phyloP scores from a whole-genome alignment of 2,888 invertebrate genomes.

The Dione vanillae region DNA sequence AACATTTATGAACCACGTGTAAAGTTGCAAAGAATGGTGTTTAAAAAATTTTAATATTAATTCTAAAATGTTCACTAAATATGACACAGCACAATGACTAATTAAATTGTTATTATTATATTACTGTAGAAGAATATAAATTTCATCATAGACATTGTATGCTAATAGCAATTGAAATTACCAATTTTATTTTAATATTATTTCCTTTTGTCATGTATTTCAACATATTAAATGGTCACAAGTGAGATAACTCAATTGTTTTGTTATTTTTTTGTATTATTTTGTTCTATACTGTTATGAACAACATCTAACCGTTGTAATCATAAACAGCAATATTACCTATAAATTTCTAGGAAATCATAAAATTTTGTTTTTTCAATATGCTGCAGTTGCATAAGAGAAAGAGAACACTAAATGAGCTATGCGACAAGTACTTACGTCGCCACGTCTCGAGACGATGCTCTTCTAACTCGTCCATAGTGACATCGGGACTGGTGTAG shows the following conservation, averaged over 20 bases:
- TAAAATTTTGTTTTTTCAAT: neutral
- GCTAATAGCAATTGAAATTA: neutral
- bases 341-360: neutral
- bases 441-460: constrained; percentile 98
- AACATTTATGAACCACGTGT: too few relatives aligned
- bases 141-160: neutral
- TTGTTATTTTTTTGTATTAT: too few relatives aligned
- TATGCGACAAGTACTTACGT: constrained; percentile 80
- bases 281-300: too few relatives aligned
- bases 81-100: neutral
- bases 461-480: constrained; percentile 98
- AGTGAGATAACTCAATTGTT: too few relatives aligned
- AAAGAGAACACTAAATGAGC: too few relatives aligned
- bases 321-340: too few relatives aligned
- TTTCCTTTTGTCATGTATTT: neutral
- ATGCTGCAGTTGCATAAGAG: neutral
- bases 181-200: neutral
- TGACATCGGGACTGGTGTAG: constrained; percentile 95
- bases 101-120: neutral
- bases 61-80: neutral
- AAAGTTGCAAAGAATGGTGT: too few relatives aligned
- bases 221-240: too few relatives aligned
- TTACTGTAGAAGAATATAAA: neutral
- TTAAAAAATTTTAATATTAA: neutral
- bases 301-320: too few relatives aligned